Conservation (phyloP, 2,113 vertebrate species). For the Phalacrocorax pelagicus region DNA sequence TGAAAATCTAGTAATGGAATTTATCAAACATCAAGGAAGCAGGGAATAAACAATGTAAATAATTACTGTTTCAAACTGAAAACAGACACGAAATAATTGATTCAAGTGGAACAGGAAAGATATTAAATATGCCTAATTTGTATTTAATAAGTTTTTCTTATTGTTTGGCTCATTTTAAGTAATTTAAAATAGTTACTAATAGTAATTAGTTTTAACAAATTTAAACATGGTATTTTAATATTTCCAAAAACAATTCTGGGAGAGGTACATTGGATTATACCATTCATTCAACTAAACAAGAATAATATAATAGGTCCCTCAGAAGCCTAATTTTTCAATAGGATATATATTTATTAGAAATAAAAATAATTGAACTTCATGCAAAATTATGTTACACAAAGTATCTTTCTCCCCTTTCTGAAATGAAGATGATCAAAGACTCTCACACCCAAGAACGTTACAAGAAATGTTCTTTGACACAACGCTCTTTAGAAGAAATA, state of each 20-base stretch:
- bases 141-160: not conserved
- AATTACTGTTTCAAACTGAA: not conserved
- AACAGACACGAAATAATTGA: not conserved
- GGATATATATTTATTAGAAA: not conserved
- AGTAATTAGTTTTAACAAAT: not conserved
- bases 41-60: not conserved
- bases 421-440: not conserved
- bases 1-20: not conserved
- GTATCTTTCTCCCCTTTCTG: not conserved
- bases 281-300: not conserved
- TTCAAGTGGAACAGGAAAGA: not conserved
- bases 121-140: not conserved
- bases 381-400: constrained; percentile 7
- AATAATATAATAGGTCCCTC: not conserved
- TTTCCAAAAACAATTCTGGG: not conserved
- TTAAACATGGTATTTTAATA: not conserved
- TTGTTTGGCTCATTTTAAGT: not conserved
- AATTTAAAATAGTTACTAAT: not conserved
- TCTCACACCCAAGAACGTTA: not conserved
- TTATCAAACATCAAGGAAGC: not conserved
- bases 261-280: not conserved
- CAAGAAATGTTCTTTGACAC: constrained; percentile 16
- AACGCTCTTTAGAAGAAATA: not conserved
- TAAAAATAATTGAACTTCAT: not conserved
- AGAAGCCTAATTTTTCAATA: not conserved